Evolutionary conservation across 2,797 vertebrate species (phyloP).

Genomic region (Xyrichtys novacula): DNA sequence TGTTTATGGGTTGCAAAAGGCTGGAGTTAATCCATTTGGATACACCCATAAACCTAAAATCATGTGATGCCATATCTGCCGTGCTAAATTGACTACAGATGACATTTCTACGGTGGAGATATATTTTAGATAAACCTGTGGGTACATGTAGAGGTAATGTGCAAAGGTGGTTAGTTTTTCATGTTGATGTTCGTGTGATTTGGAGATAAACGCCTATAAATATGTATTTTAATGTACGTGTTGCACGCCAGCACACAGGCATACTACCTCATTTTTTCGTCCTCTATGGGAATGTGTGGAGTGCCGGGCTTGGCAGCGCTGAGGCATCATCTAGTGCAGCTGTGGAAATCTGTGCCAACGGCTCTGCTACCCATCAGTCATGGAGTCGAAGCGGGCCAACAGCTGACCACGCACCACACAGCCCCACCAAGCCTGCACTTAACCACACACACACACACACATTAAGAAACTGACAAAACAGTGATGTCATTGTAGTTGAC

Average conservation of each 20-base stretch:
- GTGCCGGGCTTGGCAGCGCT: conserved; percentile 42
- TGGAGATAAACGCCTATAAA: conserved; percentile 10
- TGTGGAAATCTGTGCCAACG: conserved; percentile 60
- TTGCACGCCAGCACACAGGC: conserved; percentile 22
- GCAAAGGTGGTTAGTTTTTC: background rate
- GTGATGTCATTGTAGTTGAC: conserved; percentile 69
- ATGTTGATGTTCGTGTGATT: conserved; percentile 7
- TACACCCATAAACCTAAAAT: conserved; percentile 22
- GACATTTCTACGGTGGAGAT: conserved; percentile 21
- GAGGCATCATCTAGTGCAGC: conserved; percentile 61
- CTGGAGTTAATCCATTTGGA: conserved; percentile 33
- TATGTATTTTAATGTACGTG: background rate
- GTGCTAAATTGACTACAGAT: conserved; percentile 38
- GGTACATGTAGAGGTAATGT: background rate
- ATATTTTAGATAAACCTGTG: conserved; percentile 4
- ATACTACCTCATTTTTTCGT: conserved; percentile 39
- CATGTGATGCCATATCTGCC: conserved; percentile 16
- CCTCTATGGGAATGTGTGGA: conserved; percentile 48
- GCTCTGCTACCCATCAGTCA: conserved; percentile 74
- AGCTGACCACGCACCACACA: conserved; percentile 65
- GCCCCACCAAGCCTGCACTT: conserved; percentile 24
- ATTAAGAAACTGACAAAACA: conserved; percentile 47
- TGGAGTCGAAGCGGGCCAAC: conserved; percentile 55
- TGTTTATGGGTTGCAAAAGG: conserved; percentile 47
- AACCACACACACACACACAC: conserved; percentile 12